phyloP scores from a whole-genome alignment of 23 tunicate species.

The Halocynthia aurantium region DNA sequence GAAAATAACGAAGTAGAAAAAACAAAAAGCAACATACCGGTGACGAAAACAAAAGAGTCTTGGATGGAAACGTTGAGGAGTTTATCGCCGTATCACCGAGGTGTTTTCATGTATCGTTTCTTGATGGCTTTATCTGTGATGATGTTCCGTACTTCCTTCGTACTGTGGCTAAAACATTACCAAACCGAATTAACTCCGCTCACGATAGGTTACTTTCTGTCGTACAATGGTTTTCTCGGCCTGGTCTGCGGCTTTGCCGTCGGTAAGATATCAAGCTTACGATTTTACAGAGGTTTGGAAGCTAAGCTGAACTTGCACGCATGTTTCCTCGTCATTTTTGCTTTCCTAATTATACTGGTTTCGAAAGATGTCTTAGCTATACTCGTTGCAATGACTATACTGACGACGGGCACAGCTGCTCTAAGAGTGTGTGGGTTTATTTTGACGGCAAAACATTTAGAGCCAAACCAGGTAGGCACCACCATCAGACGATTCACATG shows the following conservation, averaged over 20 bases:
- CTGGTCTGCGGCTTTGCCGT: slow-evolving; percentile 30
- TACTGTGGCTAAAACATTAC: slow-evolving; percentile 33
- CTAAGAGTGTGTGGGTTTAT: slow-evolving; percentile 52
- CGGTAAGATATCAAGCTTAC: slow-evolving; percentile 25
- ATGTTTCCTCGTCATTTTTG: slow-evolving; percentile 17
- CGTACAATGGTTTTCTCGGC: slow-evolving; percentile 52
- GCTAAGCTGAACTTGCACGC: slow-evolving; percentile 65
- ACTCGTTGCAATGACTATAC: slow-evolving; percentile 27
- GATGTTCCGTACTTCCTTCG: slow-evolving; percentile 50
- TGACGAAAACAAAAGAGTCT: background rate
- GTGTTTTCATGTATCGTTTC: slow-evolving; percentile 35
- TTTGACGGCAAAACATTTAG: slow-evolving; percentile 25
- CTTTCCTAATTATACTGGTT: slow-evolving; percentile 28
- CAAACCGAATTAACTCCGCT: slow-evolving; percentile 34
- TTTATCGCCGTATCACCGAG: slow-evolving; percentile 16
- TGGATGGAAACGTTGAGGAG: background rate
- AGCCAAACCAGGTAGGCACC: slow-evolving; percentile 2
- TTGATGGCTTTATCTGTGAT: slow-evolving; percentile 46
- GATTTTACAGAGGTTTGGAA: slow-evolving; percentile 39
- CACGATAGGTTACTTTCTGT: slow-evolving; percentile 31
- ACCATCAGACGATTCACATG: background rate
- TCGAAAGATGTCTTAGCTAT: slow-evolving; percentile 18
- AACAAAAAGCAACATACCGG: background rate
- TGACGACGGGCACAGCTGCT: slow-evolving; percentile 42
- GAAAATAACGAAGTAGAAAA: background rate